phyloP scores from a whole-genome alignment of 2,797 vertebrate species.

The Choloepus didactylus region DNA sequence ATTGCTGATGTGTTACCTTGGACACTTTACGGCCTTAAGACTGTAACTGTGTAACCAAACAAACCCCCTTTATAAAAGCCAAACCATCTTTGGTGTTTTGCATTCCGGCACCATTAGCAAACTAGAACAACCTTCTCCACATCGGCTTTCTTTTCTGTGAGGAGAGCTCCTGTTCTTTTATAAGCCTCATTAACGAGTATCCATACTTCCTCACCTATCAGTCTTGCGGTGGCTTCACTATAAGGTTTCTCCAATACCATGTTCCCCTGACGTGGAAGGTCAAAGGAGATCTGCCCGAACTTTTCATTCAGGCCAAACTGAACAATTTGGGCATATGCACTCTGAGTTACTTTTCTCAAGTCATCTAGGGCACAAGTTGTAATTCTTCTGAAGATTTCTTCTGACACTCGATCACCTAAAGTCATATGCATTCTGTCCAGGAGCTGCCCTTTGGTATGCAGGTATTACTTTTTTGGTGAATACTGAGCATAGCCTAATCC shows the following conservation, averaged over 20 bases:
- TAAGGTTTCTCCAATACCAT: constrained; percentile 98
- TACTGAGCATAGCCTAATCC: constrained; percentile 98
- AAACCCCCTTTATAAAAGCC: too few species aligned
- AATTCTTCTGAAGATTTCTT: constrained; percentile 96
- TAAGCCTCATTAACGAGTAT: constrained; percentile 93
- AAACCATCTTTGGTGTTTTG: too few species aligned
- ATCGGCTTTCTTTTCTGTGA: constrained; percentile 93
- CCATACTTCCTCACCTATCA: constrained; percentile 96
- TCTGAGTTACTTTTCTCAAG: constrained; percentile 97
- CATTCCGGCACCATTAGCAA: too few species aligned
- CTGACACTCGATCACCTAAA: constrained; percentile 95
- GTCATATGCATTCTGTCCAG: constrained; percentile 99
- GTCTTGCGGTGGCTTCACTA: constrained; percentile 95
- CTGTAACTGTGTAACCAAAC: too few species aligned
- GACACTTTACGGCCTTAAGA: too few species aligned
- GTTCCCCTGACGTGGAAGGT: constrained; percentile 96
- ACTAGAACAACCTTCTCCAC: constrained; percentile 91
- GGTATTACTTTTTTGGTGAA: constrained; percentile 96
- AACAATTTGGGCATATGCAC: constrained; percentile 97
- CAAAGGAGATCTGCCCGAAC: constrained; percentile 98
- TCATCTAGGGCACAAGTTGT: constrained; percentile 98
- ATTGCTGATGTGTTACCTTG: too few species aligned
- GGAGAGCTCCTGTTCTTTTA: constrained; percentile 91
- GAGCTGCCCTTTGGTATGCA: constrained; percentile 97
- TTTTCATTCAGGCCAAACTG: constrained; percentile 98